phyloP scores from a whole-genome alignment of 1,140 invertebrate genomes.

The Alviniconcha marisindica region DNA sequence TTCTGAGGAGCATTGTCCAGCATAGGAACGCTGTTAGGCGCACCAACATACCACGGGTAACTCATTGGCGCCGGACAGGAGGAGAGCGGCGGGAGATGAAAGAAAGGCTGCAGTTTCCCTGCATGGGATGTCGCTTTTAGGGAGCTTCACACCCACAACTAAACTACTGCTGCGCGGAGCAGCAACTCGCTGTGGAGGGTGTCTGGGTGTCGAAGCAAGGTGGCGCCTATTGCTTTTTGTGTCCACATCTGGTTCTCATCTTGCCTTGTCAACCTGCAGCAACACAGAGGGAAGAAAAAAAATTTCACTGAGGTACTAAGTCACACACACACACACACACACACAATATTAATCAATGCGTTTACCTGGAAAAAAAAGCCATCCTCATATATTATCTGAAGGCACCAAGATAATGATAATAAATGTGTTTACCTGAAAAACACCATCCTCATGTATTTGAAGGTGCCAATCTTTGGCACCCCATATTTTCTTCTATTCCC shows the following conservation, averaged over 20 bases:
- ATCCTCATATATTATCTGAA: too few species aligned
- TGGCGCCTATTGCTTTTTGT: background rate
- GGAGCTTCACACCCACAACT: background rate
- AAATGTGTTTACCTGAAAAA: too few species aligned
- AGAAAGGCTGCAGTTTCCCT: background rate
- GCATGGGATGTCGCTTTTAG: background rate
- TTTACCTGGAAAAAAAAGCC: too few species aligned
- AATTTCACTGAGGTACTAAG: background rate
- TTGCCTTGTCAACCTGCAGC: background rate
- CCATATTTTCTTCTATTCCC: too few species aligned
- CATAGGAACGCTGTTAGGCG: conserved; percentile 30
- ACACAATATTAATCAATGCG: too few species aligned
- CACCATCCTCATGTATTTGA: too few species aligned
- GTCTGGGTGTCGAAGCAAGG: background rate
- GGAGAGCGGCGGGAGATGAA: background rate
- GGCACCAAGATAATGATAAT: too few species aligned
- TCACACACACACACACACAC: background rate
- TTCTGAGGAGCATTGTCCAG: conserved; percentile 27
- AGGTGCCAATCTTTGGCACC: too few species aligned
- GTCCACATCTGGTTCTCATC: background rate
- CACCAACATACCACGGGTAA: conserved; percentile 40
- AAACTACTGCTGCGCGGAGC: background rate
- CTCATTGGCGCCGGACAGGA: conserved; percentile 32
- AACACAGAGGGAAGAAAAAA: background rate
- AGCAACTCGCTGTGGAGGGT: background rate